Conservation (phyloP, 2,797 vertebrate genomes). For the Geotrypetes seraphini region DNA sequence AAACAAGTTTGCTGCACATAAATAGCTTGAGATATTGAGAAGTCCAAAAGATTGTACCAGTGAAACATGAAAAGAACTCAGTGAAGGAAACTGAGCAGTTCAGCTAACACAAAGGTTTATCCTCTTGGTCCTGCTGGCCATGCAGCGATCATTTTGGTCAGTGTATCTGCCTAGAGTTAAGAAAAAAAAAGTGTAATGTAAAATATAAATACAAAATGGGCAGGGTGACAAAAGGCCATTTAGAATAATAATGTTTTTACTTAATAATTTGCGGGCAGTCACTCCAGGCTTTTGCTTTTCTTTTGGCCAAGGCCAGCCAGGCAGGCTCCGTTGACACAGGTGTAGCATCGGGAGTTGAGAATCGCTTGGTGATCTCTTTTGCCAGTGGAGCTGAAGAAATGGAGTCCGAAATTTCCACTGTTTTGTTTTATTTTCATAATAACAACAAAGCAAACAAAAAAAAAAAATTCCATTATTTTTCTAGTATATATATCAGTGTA, state of each 20-base stretch:
- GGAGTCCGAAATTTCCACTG: conserved; percentile 91
- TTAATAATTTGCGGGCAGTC: conserved; percentile 98
- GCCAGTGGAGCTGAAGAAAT: conserved; percentile 66
- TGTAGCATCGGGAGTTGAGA: conserved; percentile 77
- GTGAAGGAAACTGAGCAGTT: too few relatives aligned
- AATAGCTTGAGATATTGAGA: too few relatives aligned
- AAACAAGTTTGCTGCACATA: too few relatives aligned
- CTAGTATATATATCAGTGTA: too few relatives aligned
- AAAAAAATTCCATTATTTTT: too few relatives aligned
- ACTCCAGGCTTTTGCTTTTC: conserved; percentile 98
- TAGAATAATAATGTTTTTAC: conserved; percentile 47
- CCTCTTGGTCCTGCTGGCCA: conserved; percentile 31
- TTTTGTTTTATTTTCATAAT: background rate
- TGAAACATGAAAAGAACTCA: too few relatives aligned
- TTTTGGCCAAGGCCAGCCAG: conserved; percentile 93
- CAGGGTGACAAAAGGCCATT: conserved; percentile 24
- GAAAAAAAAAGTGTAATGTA: too few relatives aligned
- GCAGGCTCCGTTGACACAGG: conserved; percentile 91
- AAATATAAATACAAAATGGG: conserved; percentile 45
- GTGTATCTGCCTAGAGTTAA: conserved; percentile 27
- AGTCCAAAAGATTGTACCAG: too few relatives aligned
- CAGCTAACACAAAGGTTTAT: too few relatives aligned
- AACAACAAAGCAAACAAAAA: too few relatives aligned
- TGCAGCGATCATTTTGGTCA: conserved; percentile 30
- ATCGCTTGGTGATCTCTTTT: conserved; percentile 89